Conservation (phyloP, 2,113 vertebrate species). For the Saccopteryx leptura region DNA sequence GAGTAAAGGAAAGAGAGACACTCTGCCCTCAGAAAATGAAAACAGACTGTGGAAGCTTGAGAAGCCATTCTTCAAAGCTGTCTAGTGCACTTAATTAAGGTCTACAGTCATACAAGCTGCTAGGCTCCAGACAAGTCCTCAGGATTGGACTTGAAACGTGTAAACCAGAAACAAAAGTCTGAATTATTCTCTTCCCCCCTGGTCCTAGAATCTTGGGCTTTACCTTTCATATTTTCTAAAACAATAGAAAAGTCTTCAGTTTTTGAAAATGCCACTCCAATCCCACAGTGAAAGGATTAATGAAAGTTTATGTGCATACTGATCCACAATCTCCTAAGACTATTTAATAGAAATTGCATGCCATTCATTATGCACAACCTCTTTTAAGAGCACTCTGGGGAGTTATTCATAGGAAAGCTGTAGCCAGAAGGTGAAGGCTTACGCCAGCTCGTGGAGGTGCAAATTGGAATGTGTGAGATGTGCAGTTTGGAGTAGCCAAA, state of each 20-base stretch:
- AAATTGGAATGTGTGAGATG: conserved; percentile 33
- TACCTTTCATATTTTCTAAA: conserved; percentile 6
- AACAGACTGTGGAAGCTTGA: neutral
- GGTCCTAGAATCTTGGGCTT: neutral
- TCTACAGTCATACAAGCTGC: neutral
- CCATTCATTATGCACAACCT: neutral
- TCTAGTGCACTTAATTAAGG: neutral
- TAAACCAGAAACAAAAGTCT: neutral
- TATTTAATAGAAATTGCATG: conserved; percentile 59
- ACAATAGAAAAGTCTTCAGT: neutral
- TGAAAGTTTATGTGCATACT: neutral
- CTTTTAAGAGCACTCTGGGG: neutral
- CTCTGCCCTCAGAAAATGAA: conserved; percentile 7
- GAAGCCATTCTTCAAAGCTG: neutral
- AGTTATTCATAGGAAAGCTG: conserved; percentile 32
- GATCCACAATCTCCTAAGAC: neutral
- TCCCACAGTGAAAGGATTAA: conserved; percentile 27
- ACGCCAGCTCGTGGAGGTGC: neutral
- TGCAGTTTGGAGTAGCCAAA: conserved; percentile 3
- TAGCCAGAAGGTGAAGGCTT: conserved; percentile 36
- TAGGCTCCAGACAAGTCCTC: conserved; percentile 13
- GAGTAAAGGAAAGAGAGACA: conserved; percentile 9
- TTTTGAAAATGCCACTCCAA: neutral
- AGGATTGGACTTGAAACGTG: neutral
- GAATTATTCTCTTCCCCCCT: neutral